Evolutionary conservation across 2,113 vertebrate species (phyloP).

Genomic region (Mobula birostris): DNA sequence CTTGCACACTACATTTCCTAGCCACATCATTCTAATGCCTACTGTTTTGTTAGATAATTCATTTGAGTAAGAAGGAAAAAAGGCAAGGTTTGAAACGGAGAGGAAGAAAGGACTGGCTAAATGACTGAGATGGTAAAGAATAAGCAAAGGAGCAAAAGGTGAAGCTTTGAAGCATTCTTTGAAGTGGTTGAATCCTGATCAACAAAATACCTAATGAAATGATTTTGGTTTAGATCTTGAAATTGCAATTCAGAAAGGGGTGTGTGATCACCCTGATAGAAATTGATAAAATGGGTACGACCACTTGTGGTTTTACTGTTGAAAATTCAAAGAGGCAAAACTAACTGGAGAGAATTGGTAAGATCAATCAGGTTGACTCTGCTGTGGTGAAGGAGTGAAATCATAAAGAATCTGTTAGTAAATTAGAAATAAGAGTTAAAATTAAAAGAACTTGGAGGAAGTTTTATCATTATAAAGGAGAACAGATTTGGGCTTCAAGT

Average conservation of each 20-base stretch:
- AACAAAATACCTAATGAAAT: no score
- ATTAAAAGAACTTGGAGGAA: neutral
- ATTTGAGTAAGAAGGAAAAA: no score
- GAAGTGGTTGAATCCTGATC: no score
- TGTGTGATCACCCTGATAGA: neutral
- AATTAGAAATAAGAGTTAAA: neutral
- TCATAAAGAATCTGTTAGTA: neutral
- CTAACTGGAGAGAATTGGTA: neutral
- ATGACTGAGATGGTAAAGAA: no score
- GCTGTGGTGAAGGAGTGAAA: neutral
- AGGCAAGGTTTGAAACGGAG: no score
- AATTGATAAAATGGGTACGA: neutral
- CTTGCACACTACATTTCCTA: no score
- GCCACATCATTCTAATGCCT: no score
- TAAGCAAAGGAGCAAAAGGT: no score
- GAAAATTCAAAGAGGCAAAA: neutral
- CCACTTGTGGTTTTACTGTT: neutral
- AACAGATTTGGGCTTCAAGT: neutral
- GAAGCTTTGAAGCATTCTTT: no score
- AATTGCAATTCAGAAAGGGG: neutral
- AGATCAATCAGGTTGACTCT: neutral
- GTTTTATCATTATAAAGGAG: neutral
- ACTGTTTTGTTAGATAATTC: no score
- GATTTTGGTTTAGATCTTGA: no score
- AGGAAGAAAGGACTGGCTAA: no score